Percentiles rank a stretch among this genome's conserved stretches.
Evolutionary conservation across 2,797 vertebrate genomes (phyloP).

Genomic region (Dallia pectoralis): DNA sequence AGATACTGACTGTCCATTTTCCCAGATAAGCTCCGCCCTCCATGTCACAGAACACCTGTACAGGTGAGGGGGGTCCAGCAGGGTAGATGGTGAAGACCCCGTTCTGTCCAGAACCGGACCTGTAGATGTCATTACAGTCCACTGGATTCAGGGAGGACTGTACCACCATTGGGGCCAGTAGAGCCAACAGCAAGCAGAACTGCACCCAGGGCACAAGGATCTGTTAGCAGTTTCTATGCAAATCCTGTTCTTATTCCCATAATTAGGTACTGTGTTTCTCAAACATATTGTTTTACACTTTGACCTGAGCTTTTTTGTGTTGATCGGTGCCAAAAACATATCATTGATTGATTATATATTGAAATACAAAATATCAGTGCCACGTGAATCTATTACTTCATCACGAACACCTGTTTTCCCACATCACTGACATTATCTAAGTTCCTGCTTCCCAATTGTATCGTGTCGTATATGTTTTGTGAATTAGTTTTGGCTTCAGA

Average conservation of each 20-base stretch:
- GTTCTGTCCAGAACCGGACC: conserved; percentile 55
- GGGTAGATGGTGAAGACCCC: conserved; percentile 75
- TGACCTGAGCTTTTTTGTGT: too few species aligned
- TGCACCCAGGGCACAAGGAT: conserved; percentile 12
- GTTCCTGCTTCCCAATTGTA: too few species aligned
- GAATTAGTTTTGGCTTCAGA: too few species aligned
- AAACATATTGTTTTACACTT: too few species aligned
- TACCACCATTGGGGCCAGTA: conserved; percentile 37
- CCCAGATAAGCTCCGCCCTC: conserved; percentile 20
- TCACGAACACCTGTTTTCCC: too few species aligned
- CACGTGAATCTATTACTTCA: too few species aligned
- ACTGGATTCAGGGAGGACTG: conserved; percentile 47
- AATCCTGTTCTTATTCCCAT: neutral
- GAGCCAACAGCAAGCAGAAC: conserved; percentile 34
- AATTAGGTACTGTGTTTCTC: too few species aligned
- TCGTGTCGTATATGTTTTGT: too few species aligned
- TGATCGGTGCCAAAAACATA: too few species aligned
- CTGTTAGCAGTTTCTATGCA: neutral
- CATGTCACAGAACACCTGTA: conserved; percentile 80
- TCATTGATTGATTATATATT: too few species aligned
- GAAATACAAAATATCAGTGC: too few species aligned
- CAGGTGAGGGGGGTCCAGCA: conserved; percentile 62
- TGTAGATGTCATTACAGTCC: conserved; percentile 73
- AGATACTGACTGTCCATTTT: conserved; percentile 70
- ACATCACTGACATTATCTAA: too few species aligned